Base-by-base conservation (phyloP, 2,113 vertebrate genomes). In the Crotalus helleri region DNA sequence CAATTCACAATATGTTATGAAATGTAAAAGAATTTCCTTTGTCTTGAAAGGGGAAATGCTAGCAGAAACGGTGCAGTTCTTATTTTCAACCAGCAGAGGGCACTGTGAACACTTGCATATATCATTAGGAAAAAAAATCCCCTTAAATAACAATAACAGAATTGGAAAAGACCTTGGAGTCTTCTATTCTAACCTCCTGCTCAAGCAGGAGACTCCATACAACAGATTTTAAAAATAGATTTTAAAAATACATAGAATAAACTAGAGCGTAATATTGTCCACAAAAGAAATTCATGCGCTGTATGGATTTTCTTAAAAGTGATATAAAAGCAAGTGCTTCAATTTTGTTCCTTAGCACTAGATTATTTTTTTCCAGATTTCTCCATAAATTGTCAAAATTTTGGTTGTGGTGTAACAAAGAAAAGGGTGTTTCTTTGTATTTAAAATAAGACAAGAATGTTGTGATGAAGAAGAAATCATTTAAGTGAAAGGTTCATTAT, bases 31-130 rank as follows among this genome's bases (percentile, higher is more conserved):
- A 85, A 39, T 85, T 85, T 54, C 91, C 92, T 39, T 1, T 53
- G 17, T 0, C 87, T 44, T 91, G 2, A 17, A 51, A 39, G 0
- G 23, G 2, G 4, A 12, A 23, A 0, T 1, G 10, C 39, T 5
- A 46, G 39, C 8, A 55, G 88, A 55, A 21, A 12, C 5, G 86
- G 91, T 96, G 96, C 88, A 93, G 1, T 95, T 93, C 92, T 95
- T 91, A 91, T 91, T 88, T 93, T 94, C 95, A 95, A 90, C 96
- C 96, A 96, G 96, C 93, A 97, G 96, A 94, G 96, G 96, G 96
- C 96, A 96, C 96, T 96, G 96, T 95, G 96, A 93, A 95, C 92
- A 96, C 94, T 91, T 93, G 7, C n/a, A n/a, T 54, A 88, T 17
- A 8, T 95, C 44, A 58, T 58, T 93, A 92, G 85, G 46, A 3